Evolutionary conservation across 2,797 vertebrate genomes (phyloP).

Genomic region (Chiroxiphia lanceolata): DNA sequence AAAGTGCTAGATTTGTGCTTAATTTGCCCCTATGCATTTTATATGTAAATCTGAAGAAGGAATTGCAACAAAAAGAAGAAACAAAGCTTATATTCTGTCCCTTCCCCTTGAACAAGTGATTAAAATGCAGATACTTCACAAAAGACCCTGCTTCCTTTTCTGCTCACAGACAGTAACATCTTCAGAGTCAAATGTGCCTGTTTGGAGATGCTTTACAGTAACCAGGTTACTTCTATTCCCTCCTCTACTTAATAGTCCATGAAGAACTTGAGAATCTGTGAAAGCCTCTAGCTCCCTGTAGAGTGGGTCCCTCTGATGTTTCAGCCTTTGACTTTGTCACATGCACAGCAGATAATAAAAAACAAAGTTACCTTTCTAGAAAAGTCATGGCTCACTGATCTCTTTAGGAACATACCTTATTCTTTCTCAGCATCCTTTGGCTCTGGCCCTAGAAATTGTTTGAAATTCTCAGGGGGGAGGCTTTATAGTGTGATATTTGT

Average conservation of each 20-base stretch:
- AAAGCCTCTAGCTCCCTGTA: background rate
- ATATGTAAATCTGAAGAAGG: background rate
- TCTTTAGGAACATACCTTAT: conserved; percentile 30
- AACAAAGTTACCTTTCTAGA: conserved; percentile 1
- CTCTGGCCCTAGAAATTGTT: background rate
- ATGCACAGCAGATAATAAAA: background rate
- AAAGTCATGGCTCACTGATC: background rate
- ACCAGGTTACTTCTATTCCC: background rate
- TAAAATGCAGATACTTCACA: background rate
- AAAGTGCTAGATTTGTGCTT: background rate
- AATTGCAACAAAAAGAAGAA: background rate
- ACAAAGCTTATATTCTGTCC: background rate
- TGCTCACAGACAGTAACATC: background rate
- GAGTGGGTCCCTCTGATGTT: background rate
- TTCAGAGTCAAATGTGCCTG: background rate
- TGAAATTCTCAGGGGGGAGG: conserved; percentile 45
- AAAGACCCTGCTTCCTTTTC: background rate
- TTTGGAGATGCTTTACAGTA: background rate
- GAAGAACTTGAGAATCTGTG: background rate
- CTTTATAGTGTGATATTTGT: background rate
- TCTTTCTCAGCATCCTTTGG: conserved; percentile 13
- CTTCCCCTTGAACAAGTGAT: background rate
- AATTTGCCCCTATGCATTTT: background rate
- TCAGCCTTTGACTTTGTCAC: background rate
- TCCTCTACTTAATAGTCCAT: background rate